These are phyloP conservation scores for Plagodis dolabraria DNA, from an alignment of 2,888 invertebrate species.

Conservation along the genomic window DNA sequence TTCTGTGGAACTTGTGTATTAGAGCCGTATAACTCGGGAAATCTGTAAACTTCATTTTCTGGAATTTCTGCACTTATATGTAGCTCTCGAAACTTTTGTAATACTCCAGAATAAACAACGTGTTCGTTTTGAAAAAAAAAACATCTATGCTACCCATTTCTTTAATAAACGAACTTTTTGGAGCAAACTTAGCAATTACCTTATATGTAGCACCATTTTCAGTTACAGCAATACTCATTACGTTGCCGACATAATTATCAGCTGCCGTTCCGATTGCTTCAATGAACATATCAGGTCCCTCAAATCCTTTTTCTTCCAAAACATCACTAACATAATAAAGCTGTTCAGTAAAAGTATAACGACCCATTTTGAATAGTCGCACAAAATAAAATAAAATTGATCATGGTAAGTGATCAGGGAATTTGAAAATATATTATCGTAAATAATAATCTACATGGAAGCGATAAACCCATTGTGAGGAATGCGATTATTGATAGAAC, in stretches of 20 bases:
- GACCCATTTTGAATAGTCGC: conserved; percentile 34
- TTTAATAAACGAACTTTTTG: conserved; percentile 38
- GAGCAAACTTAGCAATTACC: conserved; percentile 61
- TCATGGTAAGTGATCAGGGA: too few relatives aligned
- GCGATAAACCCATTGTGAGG: too few relatives aligned
- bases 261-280: conserved; percentile 46
- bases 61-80: conserved; percentile 37
- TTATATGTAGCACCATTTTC: conserved; percentile 42
- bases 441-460: too few relatives aligned
- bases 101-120: conserved; percentile 46
- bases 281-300: conserved; percentile 42
- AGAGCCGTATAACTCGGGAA: conserved; percentile 50
- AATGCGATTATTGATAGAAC: too few relatives aligned
- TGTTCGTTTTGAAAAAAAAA: conserved; percentile 48
- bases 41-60: conserved; percentile 38
- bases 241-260: conserved; percentile 43
- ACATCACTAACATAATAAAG: conserved; percentile 48
- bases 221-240: conserved; percentile 36
- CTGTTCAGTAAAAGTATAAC: conserved; percentile 51
- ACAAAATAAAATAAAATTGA: not conserved
- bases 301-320: conserved; percentile 46
- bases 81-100: conserved; percentile 48
- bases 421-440: too few relatives aligned
- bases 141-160: conserved; percentile 26
- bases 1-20: conserved; percentile 44